Conservation (phyloP, 2,797 vertebrate species). For the Salarias fasciatus region DNA sequence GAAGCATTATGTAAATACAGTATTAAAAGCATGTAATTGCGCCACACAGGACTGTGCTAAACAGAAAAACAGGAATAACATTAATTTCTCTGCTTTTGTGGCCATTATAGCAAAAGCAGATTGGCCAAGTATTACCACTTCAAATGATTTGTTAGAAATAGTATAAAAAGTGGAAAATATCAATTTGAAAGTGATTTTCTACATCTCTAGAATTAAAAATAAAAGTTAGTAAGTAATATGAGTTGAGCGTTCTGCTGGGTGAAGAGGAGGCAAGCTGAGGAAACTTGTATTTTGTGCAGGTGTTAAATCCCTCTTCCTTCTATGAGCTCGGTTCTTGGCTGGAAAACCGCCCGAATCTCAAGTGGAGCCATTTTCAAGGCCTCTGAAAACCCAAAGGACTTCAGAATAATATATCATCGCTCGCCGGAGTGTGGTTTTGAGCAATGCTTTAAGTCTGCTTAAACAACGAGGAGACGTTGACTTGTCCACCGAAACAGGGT, state of each 20-base stretch:
- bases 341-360: not conserved
- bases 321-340: no score
- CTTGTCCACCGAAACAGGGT: not conserved
- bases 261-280: not conserved
- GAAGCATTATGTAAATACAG: constrained; percentile 70
- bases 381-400: no score
- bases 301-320: no score
- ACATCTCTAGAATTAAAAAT: constrained; percentile 6
- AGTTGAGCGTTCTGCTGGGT: not conserved
- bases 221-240: constrained; percentile 1
- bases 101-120: constrained; percentile 41
- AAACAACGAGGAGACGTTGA: no score
- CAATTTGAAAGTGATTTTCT: constrained; percentile 12
- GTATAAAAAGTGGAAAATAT: constrained; percentile 25
- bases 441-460: no score
- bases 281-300: not conserved
- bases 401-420: no score
- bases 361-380: no score
- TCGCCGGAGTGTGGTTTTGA: not conserved
- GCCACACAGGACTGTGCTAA: constrained; percentile 45
- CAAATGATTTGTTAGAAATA: constrained; percentile 29
- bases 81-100: constrained; percentile 53
- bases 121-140: constrained; percentile 40
- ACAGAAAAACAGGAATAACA: constrained; percentile 36
- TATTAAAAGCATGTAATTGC: constrained; percentile 72